These are phyloP conservation scores for Ploceus nigricollis DNA, from an alignment of 2,113 vertebrate genomes.

Conservation along the genomic window DNA sequence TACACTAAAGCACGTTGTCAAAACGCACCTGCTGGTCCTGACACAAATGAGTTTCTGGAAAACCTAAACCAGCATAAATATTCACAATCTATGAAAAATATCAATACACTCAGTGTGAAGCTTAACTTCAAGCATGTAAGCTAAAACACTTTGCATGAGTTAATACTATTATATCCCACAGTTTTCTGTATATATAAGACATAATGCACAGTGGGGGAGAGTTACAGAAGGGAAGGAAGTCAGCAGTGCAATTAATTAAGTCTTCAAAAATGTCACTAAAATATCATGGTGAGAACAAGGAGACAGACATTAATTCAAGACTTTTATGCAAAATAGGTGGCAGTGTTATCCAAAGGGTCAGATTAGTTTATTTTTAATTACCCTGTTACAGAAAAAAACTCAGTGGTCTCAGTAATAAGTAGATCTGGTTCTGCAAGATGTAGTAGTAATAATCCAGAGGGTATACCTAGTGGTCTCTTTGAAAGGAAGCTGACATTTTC, in stretches of 20 bases:
- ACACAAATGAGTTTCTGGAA: not conserved
- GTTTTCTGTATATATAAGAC: not conserved
- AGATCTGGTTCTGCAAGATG: not conserved
- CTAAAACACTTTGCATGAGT: not conserved
- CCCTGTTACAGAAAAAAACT: not conserved
- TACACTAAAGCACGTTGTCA: not conserved
- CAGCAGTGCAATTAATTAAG: not conserved
- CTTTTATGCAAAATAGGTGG: not conserved
- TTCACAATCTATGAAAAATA: not conserved
- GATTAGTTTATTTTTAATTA: not conserved
- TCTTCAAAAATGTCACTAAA: constrained; percentile 21
- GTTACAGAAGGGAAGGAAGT: not conserved
- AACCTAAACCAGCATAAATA: not conserved
- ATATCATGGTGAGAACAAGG: not conserved
- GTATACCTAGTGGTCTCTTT: not conserved
- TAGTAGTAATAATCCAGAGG: not conserved
- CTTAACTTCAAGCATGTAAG: not conserved
- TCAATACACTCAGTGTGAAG: not conserved
- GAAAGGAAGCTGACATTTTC: not conserved
- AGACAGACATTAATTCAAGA: not conserved
- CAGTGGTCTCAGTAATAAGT: not conserved
- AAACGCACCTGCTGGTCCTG: not conserved
- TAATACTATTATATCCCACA: not conserved
- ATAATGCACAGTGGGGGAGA: not conserved
- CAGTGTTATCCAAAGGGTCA: not conserved